phyloP scores from a whole-genome alignment of 2,113 vertebrate genomes.

The Vidua macroura region DNA sequence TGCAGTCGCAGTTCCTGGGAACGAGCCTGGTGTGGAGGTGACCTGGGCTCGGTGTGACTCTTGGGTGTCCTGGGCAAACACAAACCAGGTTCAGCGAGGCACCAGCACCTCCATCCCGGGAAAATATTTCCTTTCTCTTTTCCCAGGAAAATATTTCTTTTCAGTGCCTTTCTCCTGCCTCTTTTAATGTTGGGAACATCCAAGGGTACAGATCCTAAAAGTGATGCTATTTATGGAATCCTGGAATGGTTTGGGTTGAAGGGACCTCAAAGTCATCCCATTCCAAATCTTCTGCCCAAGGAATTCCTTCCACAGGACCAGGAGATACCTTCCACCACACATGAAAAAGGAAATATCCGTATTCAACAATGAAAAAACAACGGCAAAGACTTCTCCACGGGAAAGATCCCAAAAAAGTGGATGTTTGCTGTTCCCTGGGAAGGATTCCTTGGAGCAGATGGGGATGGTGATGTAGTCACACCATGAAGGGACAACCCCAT shows the following conservation, averaged over 20 bases:
- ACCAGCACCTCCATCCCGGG: neutral
- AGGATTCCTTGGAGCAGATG: neutral
- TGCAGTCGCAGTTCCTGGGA: neutral
- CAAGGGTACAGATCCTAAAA: neutral
- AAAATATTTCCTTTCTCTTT: neutral
- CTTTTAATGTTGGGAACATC: neutral
- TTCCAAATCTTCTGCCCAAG: neutral
- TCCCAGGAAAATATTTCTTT: neutral
- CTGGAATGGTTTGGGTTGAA: neutral
- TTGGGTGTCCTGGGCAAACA: neutral
- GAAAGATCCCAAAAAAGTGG: neutral
- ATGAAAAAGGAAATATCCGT: neutral
- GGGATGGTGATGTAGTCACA: rapidly evolving
- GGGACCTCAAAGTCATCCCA: neutral
- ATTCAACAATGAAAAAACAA: neutral
- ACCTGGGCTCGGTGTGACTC: neutral
- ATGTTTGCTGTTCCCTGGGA: neutral
- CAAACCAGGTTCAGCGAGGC: neutral
- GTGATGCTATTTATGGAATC: neutral
- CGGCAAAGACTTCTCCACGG: neutral
- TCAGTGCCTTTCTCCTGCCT: neutral
- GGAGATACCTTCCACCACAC: neutral
- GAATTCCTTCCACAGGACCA: neutral
- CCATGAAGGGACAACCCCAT: rapidly evolving
- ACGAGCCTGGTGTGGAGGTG: neutral